Percentiles rank a stretch among this genome's conserved stretches.
Evolutionary conservation across 2,888 invertebrate genomes (phyloP).

Genomic region (Ophioninae sp.): DNA sequence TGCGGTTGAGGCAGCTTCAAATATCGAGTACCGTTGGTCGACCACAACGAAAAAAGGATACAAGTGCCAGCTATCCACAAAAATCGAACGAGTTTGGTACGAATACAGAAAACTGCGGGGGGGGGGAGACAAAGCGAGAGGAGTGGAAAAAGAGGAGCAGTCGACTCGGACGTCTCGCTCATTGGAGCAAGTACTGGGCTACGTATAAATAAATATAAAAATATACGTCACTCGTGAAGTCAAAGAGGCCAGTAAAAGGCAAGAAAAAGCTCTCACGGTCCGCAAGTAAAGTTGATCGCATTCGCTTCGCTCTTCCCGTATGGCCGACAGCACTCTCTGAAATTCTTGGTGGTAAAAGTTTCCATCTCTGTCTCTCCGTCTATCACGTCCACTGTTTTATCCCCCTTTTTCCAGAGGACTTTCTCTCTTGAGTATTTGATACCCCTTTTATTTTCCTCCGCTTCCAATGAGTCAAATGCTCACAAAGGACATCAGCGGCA

Average conservation of each 20-base stretch:
- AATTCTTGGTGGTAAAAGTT: constrained; percentile 48
- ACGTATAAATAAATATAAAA: constrained; percentile 35
- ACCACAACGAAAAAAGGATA: constrained; percentile 28
- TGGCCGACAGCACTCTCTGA: constrained; percentile 52
- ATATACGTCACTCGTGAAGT: constrained; percentile 8
- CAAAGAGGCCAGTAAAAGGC: constrained; percentile 57
- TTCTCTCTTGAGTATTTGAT: constrained; percentile 40
- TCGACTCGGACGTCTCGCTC: constrained; percentile 47
- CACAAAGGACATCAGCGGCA: constrained; percentile 45
- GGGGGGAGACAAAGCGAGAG: constrained; percentile 34
- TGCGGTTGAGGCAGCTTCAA: constrained; percentile 60
- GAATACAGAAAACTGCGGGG: constrained; percentile 42
- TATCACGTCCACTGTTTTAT: neutral
- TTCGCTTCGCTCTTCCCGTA: constrained; percentile 58
- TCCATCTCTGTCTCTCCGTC: constrained; percentile 16
- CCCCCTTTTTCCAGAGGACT: constrained; percentile 24
- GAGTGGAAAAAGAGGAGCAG: constrained; percentile 28
- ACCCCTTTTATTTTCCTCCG: neutral
- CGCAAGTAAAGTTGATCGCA: constrained; percentile 60
- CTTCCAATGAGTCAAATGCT: constrained; percentile 41
- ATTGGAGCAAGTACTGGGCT: constrained; percentile 59
- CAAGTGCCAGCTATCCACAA: constrained; percentile 46
- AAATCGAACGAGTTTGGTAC: constrained; percentile 40
- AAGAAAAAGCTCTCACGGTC: constrained; percentile 62
- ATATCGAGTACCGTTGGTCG: constrained; percentile 53